Percentiles rank a stretch among this genome's conserved stretches.
Evolutionary conservation across 1,140 invertebrate genomes (phyloP).

Genomic region (Cotesia chilonis): DNA sequence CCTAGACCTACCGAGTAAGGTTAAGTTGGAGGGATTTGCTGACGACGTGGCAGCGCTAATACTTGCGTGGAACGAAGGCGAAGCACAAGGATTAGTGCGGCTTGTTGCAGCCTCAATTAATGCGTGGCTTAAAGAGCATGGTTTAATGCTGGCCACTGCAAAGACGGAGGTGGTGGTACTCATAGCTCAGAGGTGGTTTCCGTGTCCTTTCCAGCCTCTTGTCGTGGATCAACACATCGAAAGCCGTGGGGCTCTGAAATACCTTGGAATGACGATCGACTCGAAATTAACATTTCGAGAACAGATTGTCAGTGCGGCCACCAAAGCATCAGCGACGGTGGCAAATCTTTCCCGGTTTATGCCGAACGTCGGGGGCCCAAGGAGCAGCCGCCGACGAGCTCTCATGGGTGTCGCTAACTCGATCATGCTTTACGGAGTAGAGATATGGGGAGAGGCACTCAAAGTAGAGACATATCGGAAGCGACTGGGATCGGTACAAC

Average conservation of each 20-base stretch:
- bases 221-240: too few species aligned
- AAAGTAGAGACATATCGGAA: slow-evolving; percentile 36
- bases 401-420: slow-evolving; percentile 41
- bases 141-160: slow-evolving; percentile 36
- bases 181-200: neutral
- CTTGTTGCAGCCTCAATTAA: slow-evolving; percentile 25
- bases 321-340: slow-evolving; percentile 31
- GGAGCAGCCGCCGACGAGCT: slow-evolving; percentile 30
- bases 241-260: slow-evolving; percentile 10
- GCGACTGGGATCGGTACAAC: slow-evolving; percentile 37
- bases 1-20: slow-evolving; percentile 39
- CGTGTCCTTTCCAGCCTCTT: too few species aligned
- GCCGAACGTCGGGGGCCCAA: slow-evolving; percentile 45
- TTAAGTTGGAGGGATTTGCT: slow-evolving; percentile 43
- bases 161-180: slow-evolving; percentile 44
- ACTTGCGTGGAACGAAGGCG: slow-evolving; percentile 24
- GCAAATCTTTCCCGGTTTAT: slow-evolving; percentile 41
- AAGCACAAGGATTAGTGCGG: slow-evolving; percentile 34
- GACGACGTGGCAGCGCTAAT: slow-evolving; percentile 50
- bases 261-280: slow-evolving; percentile 42
- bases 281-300: slow-evolving; percentile 31
- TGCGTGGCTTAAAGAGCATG: slow-evolving; percentile 39
- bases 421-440: slow-evolving; percentile 42
- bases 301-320: slow-evolving; percentile 31
- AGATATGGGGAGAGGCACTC: neutral